Conservation (phyloP, 1,140 invertebrate genomes). For the Venustaconcha ellipsiformis region DNA sequence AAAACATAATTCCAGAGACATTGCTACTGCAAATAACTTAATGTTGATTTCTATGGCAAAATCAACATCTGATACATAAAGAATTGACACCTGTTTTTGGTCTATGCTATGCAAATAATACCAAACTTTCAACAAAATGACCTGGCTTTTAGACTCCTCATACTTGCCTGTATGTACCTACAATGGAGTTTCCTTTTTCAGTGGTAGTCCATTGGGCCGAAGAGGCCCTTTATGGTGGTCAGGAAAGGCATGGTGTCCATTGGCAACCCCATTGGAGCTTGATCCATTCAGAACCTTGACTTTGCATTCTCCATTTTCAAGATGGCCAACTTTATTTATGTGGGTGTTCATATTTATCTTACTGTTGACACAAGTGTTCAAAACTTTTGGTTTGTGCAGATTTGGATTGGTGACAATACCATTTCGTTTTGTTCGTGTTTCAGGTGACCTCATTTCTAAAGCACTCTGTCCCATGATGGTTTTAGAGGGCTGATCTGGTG, state of each 20-base stretch:
- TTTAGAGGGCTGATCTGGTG: slow-evolving; percentile 44
- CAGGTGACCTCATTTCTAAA: slow-evolving; percentile 63
- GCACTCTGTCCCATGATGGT: slow-evolving; percentile 59
- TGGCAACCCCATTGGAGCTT: slow-evolving; percentile 9
- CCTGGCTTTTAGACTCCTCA: background rate
- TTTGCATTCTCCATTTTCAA: slow-evolving; percentile 18
- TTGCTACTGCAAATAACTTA: too few relatives aligned
- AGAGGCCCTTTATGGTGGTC: slow-evolving; percentile 66
- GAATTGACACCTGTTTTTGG: too few relatives aligned
- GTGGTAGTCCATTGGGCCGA: slow-evolving; percentile 78
- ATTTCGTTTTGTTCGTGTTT: slow-evolving; percentile 75
- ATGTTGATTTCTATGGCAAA: too few relatives aligned
- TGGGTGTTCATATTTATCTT: slow-evolving; percentile 54
- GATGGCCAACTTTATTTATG: slow-evolving; percentile 69
- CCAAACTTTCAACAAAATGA: background rate
- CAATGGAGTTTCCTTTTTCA: slow-evolving; percentile 81
- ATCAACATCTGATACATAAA: too few relatives aligned
- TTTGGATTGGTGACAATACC: slow-evolving; percentile 93
- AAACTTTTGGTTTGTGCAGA: slow-evolving; percentile 69
- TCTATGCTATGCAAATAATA: background rate
- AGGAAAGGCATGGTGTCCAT: slow-evolving; percentile 33
- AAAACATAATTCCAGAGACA: too few relatives aligned
- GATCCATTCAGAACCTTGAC: slow-evolving; percentile 14
- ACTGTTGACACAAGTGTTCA: slow-evolving; percentile 31
- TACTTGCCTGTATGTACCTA: slow-evolving; percentile 40